Evolutionary conservation across 2,113 vertebrate species (phyloP).

Genomic region (Ageneiosus marmoratus): DNA sequence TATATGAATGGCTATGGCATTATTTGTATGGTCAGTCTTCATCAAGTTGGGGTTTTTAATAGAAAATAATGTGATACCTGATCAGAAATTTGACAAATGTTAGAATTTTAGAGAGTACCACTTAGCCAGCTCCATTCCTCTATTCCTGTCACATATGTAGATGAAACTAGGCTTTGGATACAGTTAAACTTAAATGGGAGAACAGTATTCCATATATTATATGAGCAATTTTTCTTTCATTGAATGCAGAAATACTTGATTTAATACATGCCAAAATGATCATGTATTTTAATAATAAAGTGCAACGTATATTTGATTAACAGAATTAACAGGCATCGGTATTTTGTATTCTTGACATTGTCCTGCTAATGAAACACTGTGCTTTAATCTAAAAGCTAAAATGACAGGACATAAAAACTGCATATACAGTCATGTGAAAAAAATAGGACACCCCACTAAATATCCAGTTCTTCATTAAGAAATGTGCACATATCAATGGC

Average conservation of each 20-base stretch:
- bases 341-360: neutral
- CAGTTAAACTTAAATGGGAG: neutral
- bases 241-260: neutral
- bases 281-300: neutral
- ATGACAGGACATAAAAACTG: no score
- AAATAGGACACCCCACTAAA: no score
- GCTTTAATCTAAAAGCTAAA: neutral
- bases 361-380: neutral
- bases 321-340: neutral
- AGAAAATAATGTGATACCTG: neutral
- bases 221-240: neutral
- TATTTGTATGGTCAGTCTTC: neutral
- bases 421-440: no score
- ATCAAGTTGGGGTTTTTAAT: neutral
- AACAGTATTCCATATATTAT: no score
- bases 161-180: neutral
- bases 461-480: no score
- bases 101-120: neutral
- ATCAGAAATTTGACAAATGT: neutral
- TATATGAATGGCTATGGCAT: neutral
- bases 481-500: no score
- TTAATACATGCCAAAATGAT: neutral
- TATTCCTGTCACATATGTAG: neutral
- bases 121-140: neutral
- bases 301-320: no score